Conservation (phyloP, 1,140 invertebrate genomes). For the Trachymyrmex septentrionalis region DNA sequence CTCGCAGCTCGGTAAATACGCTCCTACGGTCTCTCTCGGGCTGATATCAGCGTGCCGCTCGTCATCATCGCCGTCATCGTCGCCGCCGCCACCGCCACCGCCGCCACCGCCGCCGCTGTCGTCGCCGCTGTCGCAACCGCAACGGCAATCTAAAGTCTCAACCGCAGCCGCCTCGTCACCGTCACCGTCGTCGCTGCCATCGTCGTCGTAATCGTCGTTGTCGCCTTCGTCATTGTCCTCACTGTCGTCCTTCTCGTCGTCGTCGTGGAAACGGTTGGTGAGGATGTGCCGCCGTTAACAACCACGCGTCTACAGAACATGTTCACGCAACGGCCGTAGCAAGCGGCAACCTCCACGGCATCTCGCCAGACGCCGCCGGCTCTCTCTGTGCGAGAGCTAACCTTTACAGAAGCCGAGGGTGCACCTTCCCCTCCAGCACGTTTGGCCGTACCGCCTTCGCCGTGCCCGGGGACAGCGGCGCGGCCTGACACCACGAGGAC, state of each 20-base stretch:
- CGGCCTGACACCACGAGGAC: constrained; percentile 74
- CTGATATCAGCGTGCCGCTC: constrained; percentile 23
- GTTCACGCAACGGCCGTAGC: constrained; percentile 65
- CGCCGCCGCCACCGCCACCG: constrained; percentile 6
- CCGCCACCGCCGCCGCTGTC: neutral
- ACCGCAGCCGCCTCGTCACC: constrained; percentile 40
- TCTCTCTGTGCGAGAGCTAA: constrained; percentile 65
- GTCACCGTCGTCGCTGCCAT: neutral
- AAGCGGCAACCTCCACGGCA: constrained; percentile 57
- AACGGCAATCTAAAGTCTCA: constrained; percentile 8
- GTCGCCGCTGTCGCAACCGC: constrained; percentile 14
- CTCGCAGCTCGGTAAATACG: constrained; percentile 64
- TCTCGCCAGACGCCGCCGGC: constrained; percentile 72
- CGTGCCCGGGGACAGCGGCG: constrained; percentile 65
- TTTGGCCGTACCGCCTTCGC: constrained; percentile 44
- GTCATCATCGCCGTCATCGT: constrained; percentile 37
- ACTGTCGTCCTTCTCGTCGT: constrained; percentile 8
- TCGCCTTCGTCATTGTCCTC: neutral
- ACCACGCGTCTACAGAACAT: constrained; percentile 53
- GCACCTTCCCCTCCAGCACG: constrained; percentile 7
- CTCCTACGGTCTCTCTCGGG: neutral
- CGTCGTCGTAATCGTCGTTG: neutral
- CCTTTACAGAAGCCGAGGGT: constrained; percentile 63
- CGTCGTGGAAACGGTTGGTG: constrained; percentile 62
- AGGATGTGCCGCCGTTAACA: constrained; percentile 63